Base-by-base conservation (phyloP, 2,113 vertebrate species). In the Oostethus manadensis region DNA sequence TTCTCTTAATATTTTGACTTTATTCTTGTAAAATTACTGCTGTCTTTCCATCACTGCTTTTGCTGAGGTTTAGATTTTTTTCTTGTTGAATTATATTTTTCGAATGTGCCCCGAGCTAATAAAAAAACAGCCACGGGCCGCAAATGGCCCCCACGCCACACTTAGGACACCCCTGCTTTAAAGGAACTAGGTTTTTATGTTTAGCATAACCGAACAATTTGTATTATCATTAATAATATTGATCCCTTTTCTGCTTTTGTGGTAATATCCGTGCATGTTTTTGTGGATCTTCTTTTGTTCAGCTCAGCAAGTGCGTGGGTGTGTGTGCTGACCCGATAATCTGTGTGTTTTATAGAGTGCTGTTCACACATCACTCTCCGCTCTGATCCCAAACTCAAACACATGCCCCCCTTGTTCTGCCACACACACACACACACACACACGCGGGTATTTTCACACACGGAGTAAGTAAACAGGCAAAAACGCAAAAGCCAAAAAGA, bases 301-400 rank as follows among this genome's bases (percentile, higher is more conserved):
- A 72, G 50, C 70, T 76, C 75, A 78, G 73, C 74, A 68, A 74
- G 73, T 84, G 46, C 76, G 64, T 81, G 62, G 14, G 62, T 56
- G 62, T 81, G 79, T 80, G 81, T 79, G 79, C 58, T 84, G 81
- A 85, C 83, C 83, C 78, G 84, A 75, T 86, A 86, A 88, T 85
- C 84, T 85, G 86, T 88, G 80, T 85, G 83, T 65, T 85, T 86
- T 86, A 85, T 84, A 55, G 80, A 86, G 83, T 85, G 83, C 86
- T 88, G 84, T 86, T 86, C 84, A 88, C 78, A 88, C 86, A 88
- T 74, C 61, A 65, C 70, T 67, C 78, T 82, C 68, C 64, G 74
- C 81, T 80, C 74, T 83, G 78, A 87, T 85, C 87, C 78, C 70
- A 88, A 80, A 84, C 68, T 68, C 84, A 87, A 84, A 88, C 73